Base-by-base conservation (phyloP, 2,797 vertebrate genomes). In the Erpetoichthys calabaricus region DNA sequence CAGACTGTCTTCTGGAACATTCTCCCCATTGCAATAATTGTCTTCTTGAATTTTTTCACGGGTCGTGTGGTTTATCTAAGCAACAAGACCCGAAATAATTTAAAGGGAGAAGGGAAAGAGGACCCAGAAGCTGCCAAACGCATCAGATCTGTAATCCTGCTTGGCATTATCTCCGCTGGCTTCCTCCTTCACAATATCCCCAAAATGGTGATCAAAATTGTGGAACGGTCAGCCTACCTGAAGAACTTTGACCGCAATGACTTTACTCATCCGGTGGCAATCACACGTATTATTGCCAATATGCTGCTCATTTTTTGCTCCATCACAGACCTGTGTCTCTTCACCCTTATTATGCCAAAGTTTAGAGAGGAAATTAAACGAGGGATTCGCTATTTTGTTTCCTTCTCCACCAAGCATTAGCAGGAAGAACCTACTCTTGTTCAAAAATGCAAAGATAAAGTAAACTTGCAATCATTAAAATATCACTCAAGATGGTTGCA, bases 141-240 rank as follows among this genome's bases (percentile, higher is more conserved):
- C 9, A 65, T 57, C 8, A 65, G 60, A 58, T 62, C 64, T 42
- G 55, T 65, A 45, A 62, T 58, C 44, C 60, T 65, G 5, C 55
- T 65, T 3, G 58, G 54, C 4, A 65, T 65, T 44, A 60, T 65
- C 42, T 59, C 64, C 42, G 57, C 62, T 44, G 62, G 60, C 0
- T 65, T 62, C 45, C 42, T 65, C 6, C 51, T 3, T 8, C 64
- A 65, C 47, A 62, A 60, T 58, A 51, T 62, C 8, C 64, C 64
- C 6, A 65, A 65, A 8, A 65, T 65, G 64, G 42, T 65, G 6
- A 47, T 65, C 44, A 65, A 65, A n/a, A 56, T 65, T 9, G 6
- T 62, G n/a, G 64, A 65, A 56, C 57, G 60, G 25, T 53, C 62
- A 6, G 62, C 60, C 3, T 60, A 62, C 25, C 60, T 60, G 2